Conservation (phyloP, 2,113 vertebrate genomes). For the Otolemur garnettii region DNA sequence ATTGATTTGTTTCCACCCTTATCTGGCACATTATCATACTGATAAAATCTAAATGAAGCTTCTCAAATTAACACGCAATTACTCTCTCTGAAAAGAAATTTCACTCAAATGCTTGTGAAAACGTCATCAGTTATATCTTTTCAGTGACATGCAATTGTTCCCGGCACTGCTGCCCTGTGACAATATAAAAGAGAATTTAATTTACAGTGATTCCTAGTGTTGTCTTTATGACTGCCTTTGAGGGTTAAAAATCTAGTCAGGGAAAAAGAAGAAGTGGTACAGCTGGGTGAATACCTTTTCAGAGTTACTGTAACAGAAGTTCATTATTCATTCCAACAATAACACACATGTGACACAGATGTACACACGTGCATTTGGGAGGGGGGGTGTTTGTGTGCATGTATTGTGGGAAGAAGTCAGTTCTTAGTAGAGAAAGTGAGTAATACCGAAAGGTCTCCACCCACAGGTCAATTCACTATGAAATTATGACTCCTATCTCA, state of each 20-base stretch:
- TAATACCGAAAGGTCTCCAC: background rate
- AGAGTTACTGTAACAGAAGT: background rate
- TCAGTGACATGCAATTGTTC: conserved; percentile 25
- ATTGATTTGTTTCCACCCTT: background rate
- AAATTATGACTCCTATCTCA: background rate
- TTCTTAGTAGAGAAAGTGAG: background rate
- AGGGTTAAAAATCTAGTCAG: background rate
- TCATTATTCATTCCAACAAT: background rate
- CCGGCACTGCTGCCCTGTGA: background rate
- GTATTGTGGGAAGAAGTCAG: background rate
- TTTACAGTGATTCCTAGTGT: background rate
- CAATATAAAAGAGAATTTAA: background rate
- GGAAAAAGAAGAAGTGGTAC: background rate
- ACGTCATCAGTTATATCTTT: background rate
- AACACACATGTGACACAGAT: background rate
- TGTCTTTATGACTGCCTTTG: background rate
- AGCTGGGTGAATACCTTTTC: background rate
- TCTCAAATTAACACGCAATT: conserved; percentile 25
- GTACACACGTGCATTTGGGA: background rate
- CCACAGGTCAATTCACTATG: background rate
- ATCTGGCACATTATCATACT: background rate
- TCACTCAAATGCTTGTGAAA: conserved; percentile 9
- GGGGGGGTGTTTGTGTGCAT: too few relatives aligned
- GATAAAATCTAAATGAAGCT: conserved; percentile 21
- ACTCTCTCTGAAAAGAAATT: background rate